Conservation (phyloP, 2,888 invertebrate species). For the Venustoraphidia nigricollis region DNA sequence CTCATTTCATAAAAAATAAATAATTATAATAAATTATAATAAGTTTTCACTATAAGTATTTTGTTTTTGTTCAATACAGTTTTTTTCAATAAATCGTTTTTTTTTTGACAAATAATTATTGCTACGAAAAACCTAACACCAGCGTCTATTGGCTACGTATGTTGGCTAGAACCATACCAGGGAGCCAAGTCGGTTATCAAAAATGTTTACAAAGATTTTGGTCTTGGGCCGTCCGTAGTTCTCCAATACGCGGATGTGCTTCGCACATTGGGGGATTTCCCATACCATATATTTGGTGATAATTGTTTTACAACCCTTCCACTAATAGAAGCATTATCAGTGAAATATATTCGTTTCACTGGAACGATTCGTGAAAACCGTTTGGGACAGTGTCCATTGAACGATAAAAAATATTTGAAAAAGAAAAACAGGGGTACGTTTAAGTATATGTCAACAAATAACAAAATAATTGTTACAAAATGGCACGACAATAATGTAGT, state of each 20-base stretch:
- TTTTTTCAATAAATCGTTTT: too few species aligned
- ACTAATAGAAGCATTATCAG: not conserved
- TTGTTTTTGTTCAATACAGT: too few species aligned
- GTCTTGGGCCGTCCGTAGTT: not conserved
- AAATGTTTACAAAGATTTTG: not conserved
- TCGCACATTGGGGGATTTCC: not conserved
- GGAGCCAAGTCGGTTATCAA: slow-evolving; percentile 1
- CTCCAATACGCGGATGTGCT: not conserved
- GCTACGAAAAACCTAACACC: too few species aligned
- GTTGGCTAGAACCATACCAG: slow-evolving; percentile 1
- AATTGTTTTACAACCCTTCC: slow-evolving; percentile 1
- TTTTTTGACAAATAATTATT: too few species aligned
- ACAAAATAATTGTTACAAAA: slow-evolving; percentile 3
- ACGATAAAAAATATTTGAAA: not conserved
- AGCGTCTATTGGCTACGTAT: slow-evolving; percentile 1
- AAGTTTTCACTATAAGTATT: too few species aligned
- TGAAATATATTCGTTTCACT: not conserved
- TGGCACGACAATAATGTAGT: slow-evolving; percentile 5
- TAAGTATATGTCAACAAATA: not conserved
- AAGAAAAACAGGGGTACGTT: not conserved
- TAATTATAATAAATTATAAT: too few species aligned
- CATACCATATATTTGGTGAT: not conserved
- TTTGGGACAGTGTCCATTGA: not conserved
- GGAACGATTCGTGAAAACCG: not conserved
- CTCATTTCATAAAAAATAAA: too few species aligned